These are phyloP conservation scores for Leptosomus discolor DNA, from an alignment of 2,113 vertebrate genomes.

Conservation along the genomic window DNA sequence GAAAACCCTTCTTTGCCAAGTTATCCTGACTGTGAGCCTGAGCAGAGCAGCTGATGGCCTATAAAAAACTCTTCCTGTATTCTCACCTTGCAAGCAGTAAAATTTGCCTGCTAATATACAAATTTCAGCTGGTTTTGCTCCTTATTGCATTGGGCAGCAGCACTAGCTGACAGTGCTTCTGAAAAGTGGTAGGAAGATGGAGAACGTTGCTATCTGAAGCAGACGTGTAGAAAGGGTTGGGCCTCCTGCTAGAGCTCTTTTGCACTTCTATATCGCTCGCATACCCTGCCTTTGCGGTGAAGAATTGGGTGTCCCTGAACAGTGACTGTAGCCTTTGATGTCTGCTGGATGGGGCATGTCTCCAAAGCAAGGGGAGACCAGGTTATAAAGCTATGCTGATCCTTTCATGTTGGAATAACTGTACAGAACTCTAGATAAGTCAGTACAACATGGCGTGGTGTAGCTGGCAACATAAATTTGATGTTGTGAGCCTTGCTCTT, in stretches of 20 bases:
- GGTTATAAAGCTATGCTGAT: neutral
- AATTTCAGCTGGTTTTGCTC: neutral
- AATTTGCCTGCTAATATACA: conserved; percentile 25
- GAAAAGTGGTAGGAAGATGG: neutral
- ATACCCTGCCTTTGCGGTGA: neutral
- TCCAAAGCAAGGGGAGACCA: neutral
- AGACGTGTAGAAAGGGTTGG: neutral
- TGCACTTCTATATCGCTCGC: neutral
- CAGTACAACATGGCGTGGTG: neutral
- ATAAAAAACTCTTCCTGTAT: neutral
- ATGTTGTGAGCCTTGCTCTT: neutral
- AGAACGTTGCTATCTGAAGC: neutral
- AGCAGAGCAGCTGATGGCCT: conserved; percentile 5
- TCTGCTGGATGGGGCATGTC: neutral
- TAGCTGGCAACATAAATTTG: neutral
- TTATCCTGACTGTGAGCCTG: neutral
- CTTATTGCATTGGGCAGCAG: neutral
- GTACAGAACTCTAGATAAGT: neutral
- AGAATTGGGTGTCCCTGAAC: neutral
- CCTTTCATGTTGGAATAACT: neutral
- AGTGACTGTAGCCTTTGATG: neutral
- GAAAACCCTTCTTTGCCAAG: neutral
- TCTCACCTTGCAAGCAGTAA: conserved; percentile 38
- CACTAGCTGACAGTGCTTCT: neutral
- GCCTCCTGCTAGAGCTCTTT: neutral